These are phyloP conservation scores for Conops quadrifasciatus DNA, from an alignment of 2,888 invertebrate genomes.

Conservation along the genomic window DNA sequence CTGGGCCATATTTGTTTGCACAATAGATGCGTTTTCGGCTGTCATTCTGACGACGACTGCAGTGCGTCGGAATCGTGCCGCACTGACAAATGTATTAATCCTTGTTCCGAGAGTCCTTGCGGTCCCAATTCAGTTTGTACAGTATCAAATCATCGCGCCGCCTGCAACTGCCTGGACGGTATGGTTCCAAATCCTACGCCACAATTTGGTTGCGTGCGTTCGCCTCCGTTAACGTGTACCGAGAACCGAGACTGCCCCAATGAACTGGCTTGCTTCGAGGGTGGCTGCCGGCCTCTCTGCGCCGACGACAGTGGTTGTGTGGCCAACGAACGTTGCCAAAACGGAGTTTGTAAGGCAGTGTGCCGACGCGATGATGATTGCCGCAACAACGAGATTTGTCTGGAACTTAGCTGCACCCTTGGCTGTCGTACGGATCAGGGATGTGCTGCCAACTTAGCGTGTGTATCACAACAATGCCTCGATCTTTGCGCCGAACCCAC, in stretches of 20 bases:
- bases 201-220: slow-evolving; percentile 85
- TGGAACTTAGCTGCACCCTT: slow-evolving; percentile 78
- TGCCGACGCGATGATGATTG: slow-evolving; percentile 88
- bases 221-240: slow-evolving; percentile 78
- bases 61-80: slow-evolving; percentile 84
- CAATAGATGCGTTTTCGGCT: slow-evolving; percentile 87
- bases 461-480: slow-evolving; percentile 80
- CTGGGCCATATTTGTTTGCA: slow-evolving; percentile 87
- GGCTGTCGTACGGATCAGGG: slow-evolving; percentile 85
- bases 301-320: slow-evolving; percentile 79
- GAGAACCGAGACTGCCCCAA: slow-evolving; percentile 79
- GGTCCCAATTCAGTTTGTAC: slow-evolving; percentile 86
- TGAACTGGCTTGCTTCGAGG: slow-evolving; percentile 78
- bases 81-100: slow-evolving; percentile 81
- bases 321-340: slow-evolving; percentile 75
- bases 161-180: slow-evolving; percentile 80
- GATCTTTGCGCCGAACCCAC: slow-evolving; percentile 80
- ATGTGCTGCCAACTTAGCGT: slow-evolving; percentile 77
- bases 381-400: slow-evolving; percentile 85
- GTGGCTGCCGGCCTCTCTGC: slow-evolving; percentile 80
- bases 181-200: slow-evolving; percentile 89
- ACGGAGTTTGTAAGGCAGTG: slow-evolving; percentile 83
- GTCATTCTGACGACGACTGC: slow-evolving; percentile 87
- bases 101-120: slow-evolving; percentile 79
- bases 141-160: slow-evolving; percentile 81